Evolutionary conservation across 2,113 vertebrate genomes (phyloP).

Genomic region (Microtus oregoni): DNA sequence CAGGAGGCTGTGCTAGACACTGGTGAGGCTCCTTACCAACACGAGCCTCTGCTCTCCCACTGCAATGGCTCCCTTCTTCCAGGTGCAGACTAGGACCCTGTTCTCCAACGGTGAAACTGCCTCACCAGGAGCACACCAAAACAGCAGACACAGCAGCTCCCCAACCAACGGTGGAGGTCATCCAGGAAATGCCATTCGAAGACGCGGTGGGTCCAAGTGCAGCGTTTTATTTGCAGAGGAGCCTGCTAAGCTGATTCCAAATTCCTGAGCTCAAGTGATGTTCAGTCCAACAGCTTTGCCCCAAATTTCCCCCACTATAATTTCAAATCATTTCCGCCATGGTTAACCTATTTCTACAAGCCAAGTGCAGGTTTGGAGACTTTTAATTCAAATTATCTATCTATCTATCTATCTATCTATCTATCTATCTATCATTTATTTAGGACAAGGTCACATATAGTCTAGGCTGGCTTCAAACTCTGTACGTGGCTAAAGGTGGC

Average conservation of each 20-base stretch:
- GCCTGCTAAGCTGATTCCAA: background rate
- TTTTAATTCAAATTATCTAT: too few species aligned
- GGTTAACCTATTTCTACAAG: background rate
- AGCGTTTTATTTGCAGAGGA: background rate
- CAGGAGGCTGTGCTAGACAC: background rate
- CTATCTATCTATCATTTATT: too few species aligned
- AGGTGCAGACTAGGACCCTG: too few species aligned
- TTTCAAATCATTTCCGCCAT: background rate
- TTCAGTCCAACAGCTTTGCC: background rate
- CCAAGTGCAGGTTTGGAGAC: background rate
- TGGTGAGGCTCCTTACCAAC: too few species aligned
- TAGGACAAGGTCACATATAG: background rate
- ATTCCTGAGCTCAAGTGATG: background rate
- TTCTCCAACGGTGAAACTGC: too few species aligned
- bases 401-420: too few species aligned
- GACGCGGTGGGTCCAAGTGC: background rate
- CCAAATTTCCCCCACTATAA: background rate
- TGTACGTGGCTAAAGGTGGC: background rate
- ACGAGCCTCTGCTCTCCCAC: background rate
- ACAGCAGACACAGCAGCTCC: background rate
- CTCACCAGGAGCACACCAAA: too few species aligned
- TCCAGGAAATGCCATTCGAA: background rate
- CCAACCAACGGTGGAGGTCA: too few species aligned
- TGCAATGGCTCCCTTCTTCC: background rate
- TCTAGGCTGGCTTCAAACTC: background rate